Conservation (phyloP, 2,888 invertebrate genomes). For the Argyresthia goedartella region DNA sequence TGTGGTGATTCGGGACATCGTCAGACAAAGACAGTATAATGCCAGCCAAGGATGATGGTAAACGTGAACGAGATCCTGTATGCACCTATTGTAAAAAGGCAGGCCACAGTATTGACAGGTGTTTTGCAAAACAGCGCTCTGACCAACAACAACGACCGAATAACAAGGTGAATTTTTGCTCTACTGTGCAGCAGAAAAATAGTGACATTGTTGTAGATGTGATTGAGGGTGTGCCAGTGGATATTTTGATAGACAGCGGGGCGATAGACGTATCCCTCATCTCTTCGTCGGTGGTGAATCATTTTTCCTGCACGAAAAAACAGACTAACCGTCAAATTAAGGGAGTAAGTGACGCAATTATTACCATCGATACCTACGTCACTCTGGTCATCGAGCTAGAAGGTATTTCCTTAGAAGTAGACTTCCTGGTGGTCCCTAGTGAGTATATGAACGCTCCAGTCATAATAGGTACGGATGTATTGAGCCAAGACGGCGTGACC, state of each 20-base stretch:
- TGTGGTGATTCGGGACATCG: neutral
- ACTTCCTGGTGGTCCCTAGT: slow-evolving; percentile 14
- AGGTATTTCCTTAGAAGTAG: slow-evolving; percentile 14
- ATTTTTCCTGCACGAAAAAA: neutral
- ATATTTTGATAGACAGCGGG: neutral
- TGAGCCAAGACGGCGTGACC: slow-evolving; percentile 15
- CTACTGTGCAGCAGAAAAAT: neutral
- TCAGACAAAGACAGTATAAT: neutral
- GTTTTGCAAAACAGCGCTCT: neutral
- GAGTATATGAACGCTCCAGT: slow-evolving; percentile 13
- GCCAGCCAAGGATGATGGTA: neutral
- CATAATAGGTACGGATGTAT: slow-evolving; percentile 16
- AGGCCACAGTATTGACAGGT: neutral
- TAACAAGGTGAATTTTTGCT: neutral
- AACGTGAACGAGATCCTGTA: neutral
- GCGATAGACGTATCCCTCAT: neutral
- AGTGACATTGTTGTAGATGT: neutral
- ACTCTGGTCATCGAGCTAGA: neutral
- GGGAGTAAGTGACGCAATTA: neutral
- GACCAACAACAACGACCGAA: neutral
- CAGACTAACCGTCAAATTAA: neutral
- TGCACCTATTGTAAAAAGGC: neutral
- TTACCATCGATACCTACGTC: neutral
- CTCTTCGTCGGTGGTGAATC: neutral
- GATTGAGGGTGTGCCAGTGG: neutral